These are phyloP conservation scores for Asbolus verrucosus DNA, from an alignment of 1,140 invertebrate species.

Conservation along the genomic window DNA sequence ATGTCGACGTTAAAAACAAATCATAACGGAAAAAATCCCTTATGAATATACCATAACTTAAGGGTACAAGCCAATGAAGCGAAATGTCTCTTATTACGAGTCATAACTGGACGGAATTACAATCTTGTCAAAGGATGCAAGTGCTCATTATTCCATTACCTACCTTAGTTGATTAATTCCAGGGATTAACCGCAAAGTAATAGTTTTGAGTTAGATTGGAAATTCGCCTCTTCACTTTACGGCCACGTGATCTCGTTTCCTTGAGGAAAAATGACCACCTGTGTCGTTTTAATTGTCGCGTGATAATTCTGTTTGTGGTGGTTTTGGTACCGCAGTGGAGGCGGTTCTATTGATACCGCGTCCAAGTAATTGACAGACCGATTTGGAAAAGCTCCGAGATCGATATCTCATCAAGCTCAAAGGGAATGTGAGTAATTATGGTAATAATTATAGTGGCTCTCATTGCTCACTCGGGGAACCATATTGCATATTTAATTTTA, in stretches of 20 bases:
- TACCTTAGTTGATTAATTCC: neutral
- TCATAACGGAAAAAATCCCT: conserved; percentile 9
- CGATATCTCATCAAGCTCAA: neutral
- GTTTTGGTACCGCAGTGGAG: conserved; percentile 26
- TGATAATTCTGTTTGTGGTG: conserved; percentile 5
- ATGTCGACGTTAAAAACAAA: conserved; percentile 24
- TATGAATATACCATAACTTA: conserved; percentile 25
- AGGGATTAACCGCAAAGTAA: neutral
- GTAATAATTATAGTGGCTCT: conserved; percentile 13
- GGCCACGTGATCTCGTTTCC: conserved; percentile 6
- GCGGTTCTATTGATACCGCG: conserved; percentile 1
- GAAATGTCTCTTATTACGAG: conserved; percentile 27
- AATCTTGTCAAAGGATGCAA: neutral
- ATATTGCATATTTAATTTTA: conserved; percentile 28
- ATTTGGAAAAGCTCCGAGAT: conserved; percentile 17
- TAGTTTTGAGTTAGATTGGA: neutral
- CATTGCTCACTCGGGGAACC: conserved; percentile 15
- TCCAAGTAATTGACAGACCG: conserved; percentile 21
- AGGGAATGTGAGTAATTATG: conserved; percentile 24
- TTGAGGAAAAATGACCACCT: conserved; percentile 28
- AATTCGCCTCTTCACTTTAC: neutral
- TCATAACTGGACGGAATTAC: neutral
- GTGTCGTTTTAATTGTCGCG: conserved; percentile 16
- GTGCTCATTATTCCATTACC: conserved; percentile 3
- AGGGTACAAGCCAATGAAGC: conserved; percentile 7